Evolutionary conservation across 2,888 invertebrate species (phyloP), one percentile per base, ranked within the genome.

Genomic region (Apotomis capreana): DNA sequence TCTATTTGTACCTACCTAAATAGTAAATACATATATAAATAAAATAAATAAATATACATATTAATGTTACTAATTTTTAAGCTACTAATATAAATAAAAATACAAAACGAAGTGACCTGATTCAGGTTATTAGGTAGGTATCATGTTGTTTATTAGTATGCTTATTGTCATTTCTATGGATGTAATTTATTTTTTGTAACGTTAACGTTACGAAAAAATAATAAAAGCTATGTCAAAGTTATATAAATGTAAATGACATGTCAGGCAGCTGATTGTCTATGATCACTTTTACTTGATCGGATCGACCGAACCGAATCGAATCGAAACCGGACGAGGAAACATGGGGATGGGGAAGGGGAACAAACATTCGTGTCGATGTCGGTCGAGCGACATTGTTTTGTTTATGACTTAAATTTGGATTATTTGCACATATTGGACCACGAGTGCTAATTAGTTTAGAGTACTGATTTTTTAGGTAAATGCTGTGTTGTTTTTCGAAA

Each of bases 301-400:
- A 68, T 68, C 67, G 67, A 67, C 60, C 55, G 46, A 15, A 12
- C n/a, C n/a, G 13, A 37, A 55, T 36, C n/a, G 54, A 54, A 26
- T n/a, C 26, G 8, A 49, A 55, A 61, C n/a, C 26, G 12, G 12
- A 4, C 36, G 10, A 51, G 51, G n/a, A 26, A 46, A 59, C 37
- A 68, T 6, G 40, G n/a, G n/a, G n/a, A n/a, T n/a, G n/a, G n/a
- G n/a, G 1, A 55, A 26, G 10, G 60, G 44, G 49, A 67, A 58
- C 61, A 68, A 68, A 54, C 52, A 26, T 36, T 52, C 13, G 58
- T 37, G 36, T 46, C 13, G 26, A 3, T 58, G 3, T 10, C 6
- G 5, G 58, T 15, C 64, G 65, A 51, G 67, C 51, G 55, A 67
- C 67, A 58, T 71, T 71, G 71, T 71, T 68, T 71, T 71, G 60